Base-by-base conservation (phyloP, 1,140 invertebrate species). In the Diabrotica virgifera region DNA sequence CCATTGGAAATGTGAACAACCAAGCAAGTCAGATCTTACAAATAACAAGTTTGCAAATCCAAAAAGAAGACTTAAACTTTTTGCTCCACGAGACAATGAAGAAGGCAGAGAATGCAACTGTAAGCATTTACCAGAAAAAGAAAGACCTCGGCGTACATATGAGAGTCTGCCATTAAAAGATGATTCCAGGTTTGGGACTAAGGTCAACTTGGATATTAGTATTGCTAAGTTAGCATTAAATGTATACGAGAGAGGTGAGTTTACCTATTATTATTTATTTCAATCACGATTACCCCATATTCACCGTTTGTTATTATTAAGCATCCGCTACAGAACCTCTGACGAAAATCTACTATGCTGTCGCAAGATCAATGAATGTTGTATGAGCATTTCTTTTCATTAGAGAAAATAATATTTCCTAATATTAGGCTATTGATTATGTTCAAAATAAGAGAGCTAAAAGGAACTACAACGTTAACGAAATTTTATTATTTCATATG, bases 131-230 rank as follows among this genome's bases (percentile, higher is more conserved):
- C 64, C 53, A 59, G 56, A 58, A 6, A 69, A 63, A 54, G 64
- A 71, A 12, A 13, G 53, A 9, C 38, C 57, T 11, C 46, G 52
- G 11, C 62, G 64, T 8, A 67, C 66, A 13, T 77, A 74, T 52
- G 60, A 62, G 13, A 62, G 59, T 6, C 63, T 77, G 36, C 68
- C 74, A 7, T 53, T 77, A 67, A 59, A 38, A 1, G 66, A 74
- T 62, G 67, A 78, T 63, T 46, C 62, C 2, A 67, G 72, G 51
- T 79, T 75, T 63, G 69, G 70, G 38, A 65, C 63, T 9, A 59
- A 66, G 51, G 72, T 79, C 12, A 79, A 79, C 62, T 50, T 74
- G 24, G 70, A 76, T 59, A 61, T 74, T 12, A 78, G 77, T 56
- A 73, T 73, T n/a, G 70, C 77, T 10, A 71, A 74, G 64, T 62